Conservation (phyloP, 2,797 vertebrate species). For the Falco berigora region DNA sequence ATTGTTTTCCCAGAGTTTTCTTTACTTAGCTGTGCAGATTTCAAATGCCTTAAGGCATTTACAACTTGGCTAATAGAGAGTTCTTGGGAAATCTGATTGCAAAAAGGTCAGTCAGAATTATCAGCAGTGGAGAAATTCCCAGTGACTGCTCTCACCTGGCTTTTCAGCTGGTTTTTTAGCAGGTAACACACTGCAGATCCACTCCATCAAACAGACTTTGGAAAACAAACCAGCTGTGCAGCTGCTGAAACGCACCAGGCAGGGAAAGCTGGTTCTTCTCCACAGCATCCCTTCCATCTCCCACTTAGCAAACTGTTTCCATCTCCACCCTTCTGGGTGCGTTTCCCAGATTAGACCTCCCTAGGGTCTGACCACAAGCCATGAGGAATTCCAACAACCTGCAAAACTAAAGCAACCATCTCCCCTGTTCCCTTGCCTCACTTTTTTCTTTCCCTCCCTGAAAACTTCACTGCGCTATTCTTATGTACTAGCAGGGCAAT, state of each 20-base stretch:
- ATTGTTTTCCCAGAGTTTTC: neutral
- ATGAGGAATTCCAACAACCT: neutral
- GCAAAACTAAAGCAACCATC: neutral
- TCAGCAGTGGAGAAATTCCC: neutral
- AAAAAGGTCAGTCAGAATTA: neutral
- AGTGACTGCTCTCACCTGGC: accelerated
- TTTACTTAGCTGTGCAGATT: neutral
- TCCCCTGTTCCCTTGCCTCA: neutral
- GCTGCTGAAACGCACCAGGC: accelerated
- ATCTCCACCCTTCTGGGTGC: neutral
- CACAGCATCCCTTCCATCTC: neutral
- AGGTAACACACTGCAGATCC: neutral
- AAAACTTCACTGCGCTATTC: neutral
- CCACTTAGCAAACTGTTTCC: neutral
- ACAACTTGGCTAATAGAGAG: neutral
- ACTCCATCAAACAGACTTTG: neutral
- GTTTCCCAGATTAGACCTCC: neutral
- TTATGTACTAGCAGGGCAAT: neutral
- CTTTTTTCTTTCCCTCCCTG: too few relatives aligned
- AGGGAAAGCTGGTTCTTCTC: neutral
- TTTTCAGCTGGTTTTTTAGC: neutral
- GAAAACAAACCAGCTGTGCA: neutral
- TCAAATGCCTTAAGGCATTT: neutral
- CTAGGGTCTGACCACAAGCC: neutral
- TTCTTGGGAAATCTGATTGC: neutral